Evolutionary conservation across 1,140 invertebrate species (phyloP).

Genomic region (Drosophila sucinea): DNA sequence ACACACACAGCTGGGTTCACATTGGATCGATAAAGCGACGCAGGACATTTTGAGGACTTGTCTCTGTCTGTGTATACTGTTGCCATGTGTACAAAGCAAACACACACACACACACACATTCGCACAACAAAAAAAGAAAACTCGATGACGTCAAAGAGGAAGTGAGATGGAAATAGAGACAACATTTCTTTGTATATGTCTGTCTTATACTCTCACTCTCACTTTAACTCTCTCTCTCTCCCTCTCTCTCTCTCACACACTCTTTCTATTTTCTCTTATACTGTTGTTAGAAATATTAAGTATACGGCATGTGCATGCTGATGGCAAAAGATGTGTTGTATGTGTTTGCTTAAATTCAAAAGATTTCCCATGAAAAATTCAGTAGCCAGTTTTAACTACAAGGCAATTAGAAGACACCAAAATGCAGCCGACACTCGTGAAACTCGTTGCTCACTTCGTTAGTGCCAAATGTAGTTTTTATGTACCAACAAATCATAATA

Average conservation of each 20-base stretch:
- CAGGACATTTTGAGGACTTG: conserved; percentile 39
- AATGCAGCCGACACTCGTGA: conserved; percentile 4
- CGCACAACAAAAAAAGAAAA: conserved; percentile 36
- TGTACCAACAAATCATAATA: conserved; percentile 24
- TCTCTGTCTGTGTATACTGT: conserved; percentile 35
- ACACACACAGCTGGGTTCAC: conserved; percentile 43
- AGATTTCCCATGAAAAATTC: conserved; percentile 7
- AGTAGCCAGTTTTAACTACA: conserved; percentile 37
- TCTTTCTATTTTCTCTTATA: conserved; percentile 10
- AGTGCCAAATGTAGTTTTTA: conserved; percentile 27
- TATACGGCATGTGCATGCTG: conserved; percentile 48
- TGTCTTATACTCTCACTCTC: not conserved
- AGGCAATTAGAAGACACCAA: conserved; percentile 46
- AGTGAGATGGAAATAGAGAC: conserved; percentile 55
- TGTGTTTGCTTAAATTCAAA: conserved; percentile 1
- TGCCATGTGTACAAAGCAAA: conserved; percentile 64
- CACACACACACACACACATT: not conserved
- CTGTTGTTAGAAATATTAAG: conserved; percentile 57
- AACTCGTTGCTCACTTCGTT: conserved; percentile 24
- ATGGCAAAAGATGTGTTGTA: not conserved
- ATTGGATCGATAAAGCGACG: conserved; percentile 67
- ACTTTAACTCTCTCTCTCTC: not conserved
- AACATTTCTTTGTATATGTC: conserved; percentile 8
- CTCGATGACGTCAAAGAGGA: conserved; percentile 72
- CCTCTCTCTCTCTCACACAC: not conserved